Evolutionary conservation across 2,888 invertebrate genomes (phyloP).

Genomic region (Euspilapteryx auroguttella): DNA sequence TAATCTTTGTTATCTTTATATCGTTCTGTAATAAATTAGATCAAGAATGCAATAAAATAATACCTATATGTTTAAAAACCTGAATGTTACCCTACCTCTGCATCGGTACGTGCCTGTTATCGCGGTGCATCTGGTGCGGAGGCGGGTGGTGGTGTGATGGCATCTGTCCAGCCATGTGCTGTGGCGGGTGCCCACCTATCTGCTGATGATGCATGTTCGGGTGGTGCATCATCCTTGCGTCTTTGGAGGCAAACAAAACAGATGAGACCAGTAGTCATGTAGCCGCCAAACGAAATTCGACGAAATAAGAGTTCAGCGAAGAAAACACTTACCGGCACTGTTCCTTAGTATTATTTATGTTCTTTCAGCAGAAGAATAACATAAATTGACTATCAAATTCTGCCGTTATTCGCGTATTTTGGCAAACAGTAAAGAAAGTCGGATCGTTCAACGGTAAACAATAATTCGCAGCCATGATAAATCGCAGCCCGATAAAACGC

Average conservation of each 20-base stretch:
- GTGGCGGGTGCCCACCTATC: slow-evolving; percentile 54
- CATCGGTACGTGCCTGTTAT: slow-evolving; percentile 60
- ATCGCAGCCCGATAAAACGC: no score
- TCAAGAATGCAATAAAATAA: no score
- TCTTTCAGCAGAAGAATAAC: slow-evolving; percentile 26
- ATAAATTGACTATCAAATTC: slow-evolving; percentile 40
- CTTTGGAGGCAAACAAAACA: no score
- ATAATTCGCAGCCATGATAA: no score
- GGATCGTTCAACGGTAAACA: no score
- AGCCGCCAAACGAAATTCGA: slow-evolving; percentile 25
- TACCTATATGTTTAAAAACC: no score
- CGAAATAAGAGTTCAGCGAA: slow-evolving; percentile 3
- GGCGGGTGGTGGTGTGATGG: slow-evolving; percentile 64
- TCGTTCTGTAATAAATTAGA: no score
- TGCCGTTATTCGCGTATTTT: slow-evolving; percentile 46
- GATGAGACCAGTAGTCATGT: no score
- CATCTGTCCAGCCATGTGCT: slow-evolving; percentile 44
- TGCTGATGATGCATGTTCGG: slow-evolving; percentile 61
- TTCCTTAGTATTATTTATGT: slow-evolving; percentile 20
- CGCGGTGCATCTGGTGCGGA: slow-evolving; percentile 68
- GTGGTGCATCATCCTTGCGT: slow-evolving; percentile 56
- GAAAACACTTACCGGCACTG: slow-evolving; percentile 28
- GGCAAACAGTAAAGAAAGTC: slow-evolving; percentile 83
- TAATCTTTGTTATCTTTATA: no score
- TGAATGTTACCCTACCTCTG: slow-evolving; percentile 54